Conservation (phyloP, 1,140 invertebrate genomes). For the Caenorhabditis latens region DNA sequence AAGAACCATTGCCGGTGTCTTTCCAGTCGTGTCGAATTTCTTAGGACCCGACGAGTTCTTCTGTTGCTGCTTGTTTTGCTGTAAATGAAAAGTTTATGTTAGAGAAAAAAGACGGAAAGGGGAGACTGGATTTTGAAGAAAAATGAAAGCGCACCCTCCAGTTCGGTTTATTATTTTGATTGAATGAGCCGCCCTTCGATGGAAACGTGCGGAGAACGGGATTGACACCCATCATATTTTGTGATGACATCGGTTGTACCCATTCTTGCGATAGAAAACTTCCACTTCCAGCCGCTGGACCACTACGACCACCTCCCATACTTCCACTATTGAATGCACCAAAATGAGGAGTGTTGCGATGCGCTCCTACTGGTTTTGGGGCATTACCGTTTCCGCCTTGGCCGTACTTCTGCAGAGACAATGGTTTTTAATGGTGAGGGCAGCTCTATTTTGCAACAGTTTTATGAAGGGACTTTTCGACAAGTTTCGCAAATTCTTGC, state of each 20-base stretch:
- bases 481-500: too few relatives aligned
- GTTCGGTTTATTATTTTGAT: neutral
- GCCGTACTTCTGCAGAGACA: neutral
- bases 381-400: neutral
- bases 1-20: slow-evolving; percentile 55
- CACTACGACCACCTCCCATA: neutral
- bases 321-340: neutral
- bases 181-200: neutral
- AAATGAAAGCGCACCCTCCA: neutral
- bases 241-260: neutral
- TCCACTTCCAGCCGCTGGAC: neutral
- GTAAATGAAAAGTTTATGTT: neutral
- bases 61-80: neutral
- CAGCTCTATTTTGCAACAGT: too few relatives aligned
- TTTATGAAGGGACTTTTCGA: too few relatives aligned
- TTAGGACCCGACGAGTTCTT: neutral
- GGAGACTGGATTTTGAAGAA: neutral
- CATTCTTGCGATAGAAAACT: neutral
- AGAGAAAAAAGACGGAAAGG: neutral
- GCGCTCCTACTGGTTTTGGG: neutral
- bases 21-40: slow-evolving; percentile 43
- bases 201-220: neutral
- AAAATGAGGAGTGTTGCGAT: neutral
- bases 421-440: neutral
- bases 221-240: neutral